Conservation (phyloP, 2,888 invertebrate genomes). For the Melipona bicolor region DNA sequence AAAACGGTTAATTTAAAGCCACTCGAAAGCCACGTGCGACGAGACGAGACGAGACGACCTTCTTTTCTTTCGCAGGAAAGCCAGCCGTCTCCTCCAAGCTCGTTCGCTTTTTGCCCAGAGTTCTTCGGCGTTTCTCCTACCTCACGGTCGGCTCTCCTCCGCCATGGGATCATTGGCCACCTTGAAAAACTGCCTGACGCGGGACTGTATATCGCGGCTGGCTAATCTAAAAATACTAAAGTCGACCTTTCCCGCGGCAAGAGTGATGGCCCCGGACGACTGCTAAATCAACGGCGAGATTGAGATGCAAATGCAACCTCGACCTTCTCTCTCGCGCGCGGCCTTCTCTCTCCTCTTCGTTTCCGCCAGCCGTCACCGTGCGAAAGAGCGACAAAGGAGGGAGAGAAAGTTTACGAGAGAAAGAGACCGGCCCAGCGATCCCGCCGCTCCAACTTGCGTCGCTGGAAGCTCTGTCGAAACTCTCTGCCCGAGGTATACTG, state of each 20-base stretch:
- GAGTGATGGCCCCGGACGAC: conserved; percentile 73
- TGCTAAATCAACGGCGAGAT: conserved; percentile 79
- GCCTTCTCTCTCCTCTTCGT: conserved; percentile 1
- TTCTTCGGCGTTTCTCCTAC: conserved; percentile 17
- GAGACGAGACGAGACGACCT: conserved; percentile 41
- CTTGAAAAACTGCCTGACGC: conserved; percentile 70
- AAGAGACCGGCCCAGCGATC: conserved; percentile 5
- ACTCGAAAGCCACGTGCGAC: conserved; percentile 44
- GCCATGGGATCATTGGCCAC: conserved; percentile 49
- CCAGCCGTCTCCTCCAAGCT: conserved; percentile 12
- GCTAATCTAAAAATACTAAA: conserved; percentile 77
- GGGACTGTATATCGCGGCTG: conserved; percentile 67
- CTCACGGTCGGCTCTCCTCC: conserved; percentile 15
- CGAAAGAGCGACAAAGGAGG: conserved; percentile 11
- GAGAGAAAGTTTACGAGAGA: conserved; percentile 53
- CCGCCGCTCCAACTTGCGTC: neutral
- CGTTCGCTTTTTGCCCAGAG: conserved; percentile 13
- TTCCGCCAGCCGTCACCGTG: neutral
- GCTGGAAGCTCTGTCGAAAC: neutral
- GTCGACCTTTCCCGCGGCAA: conserved; percentile 70
- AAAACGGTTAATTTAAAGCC: conserved; percentile 70
- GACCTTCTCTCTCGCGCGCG: conserved; percentile 35
- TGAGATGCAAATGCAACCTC: conserved; percentile 78
- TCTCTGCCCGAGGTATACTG: no score
- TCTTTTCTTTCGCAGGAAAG: conserved; percentile 55